These are phyloP conservation scores for Clivina fossor DNA, from an alignment of 2,888 invertebrate genomes.

Conservation along the genomic window DNA sequence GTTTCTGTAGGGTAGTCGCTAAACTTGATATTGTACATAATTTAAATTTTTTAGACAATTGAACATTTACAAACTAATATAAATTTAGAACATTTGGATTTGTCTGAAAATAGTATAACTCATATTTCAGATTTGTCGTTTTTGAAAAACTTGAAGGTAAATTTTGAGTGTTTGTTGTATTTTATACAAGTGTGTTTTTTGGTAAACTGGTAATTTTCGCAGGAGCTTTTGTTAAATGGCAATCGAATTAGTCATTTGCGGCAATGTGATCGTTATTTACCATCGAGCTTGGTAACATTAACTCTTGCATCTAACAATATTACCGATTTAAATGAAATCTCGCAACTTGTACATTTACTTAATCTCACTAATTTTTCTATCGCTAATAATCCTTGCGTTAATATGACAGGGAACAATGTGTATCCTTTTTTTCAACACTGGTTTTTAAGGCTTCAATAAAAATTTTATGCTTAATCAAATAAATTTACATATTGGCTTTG, in stretches of 20 bases:
- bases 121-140: conserved; percentile 83
- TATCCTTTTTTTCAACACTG: conserved; percentile 64
- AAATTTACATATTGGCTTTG: background rate
- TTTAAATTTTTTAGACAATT: conserved; percentile 62
- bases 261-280: conserved; percentile 81
- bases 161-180: too few species aligned
- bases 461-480: conserved; percentile 4
- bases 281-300: conserved; percentile 70
- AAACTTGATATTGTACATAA: conserved; percentile 28
- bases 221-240: conserved; percentile 84
- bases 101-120: conserved; percentile 87
- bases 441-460: too few species aligned
- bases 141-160: conserved; percentile 80
- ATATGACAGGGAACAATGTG: conserved; percentile 75
- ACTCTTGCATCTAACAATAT: conserved; percentile 83
- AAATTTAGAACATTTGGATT: conserved; percentile 79
- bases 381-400: conserved; percentile 85
- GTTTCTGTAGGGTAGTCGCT: background rate
- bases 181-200: too few species aligned
- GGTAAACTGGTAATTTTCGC: too few species aligned
- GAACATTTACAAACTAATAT: conserved; percentile 83
- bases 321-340: conserved; percentile 82
- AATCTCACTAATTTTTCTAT: conserved; percentile 81
- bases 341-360: conserved; percentile 74
- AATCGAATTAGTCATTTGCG: conserved; percentile 81